Percentiles rank a stretch among this genome's conserved stretches.
Conservation (phyloP, 2,888 invertebrate genomes). For the Lasioglossum zephyrum region DNA sequence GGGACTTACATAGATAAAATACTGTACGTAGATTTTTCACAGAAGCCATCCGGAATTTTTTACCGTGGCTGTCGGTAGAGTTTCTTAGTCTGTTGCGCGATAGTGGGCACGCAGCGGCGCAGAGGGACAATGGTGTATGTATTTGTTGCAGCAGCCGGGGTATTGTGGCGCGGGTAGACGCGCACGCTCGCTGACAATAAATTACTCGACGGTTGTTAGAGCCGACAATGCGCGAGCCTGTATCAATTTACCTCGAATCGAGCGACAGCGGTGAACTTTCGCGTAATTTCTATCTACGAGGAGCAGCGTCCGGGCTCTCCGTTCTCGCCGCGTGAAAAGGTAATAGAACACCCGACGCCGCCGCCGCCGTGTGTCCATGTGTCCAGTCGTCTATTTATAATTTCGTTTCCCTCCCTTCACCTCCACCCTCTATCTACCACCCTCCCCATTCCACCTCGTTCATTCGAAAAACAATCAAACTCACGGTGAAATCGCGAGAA, state of each 20-base stretch:
- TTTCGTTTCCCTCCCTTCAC: conserved; percentile 41
- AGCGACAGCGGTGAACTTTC: conserved; percentile 58
- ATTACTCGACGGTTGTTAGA: conserved; percentile 66
- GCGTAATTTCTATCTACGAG: conserved; percentile 62
- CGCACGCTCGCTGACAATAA: conserved; percentile 54
- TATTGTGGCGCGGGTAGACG: conserved; percentile 23
- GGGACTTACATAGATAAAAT: too few relatives aligned
- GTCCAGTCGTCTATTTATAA: conserved; percentile 67
- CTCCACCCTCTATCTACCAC: not conserved
- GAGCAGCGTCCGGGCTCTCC: conserved; percentile 14
- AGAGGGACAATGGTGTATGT: not conserved
- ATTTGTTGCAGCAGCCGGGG: conserved; percentile 34
- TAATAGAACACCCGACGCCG: conserved; percentile 51
- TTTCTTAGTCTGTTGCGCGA: conserved; percentile 25
- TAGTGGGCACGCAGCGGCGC: not conserved
- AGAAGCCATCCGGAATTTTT: not conserved
- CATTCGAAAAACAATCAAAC: conserved; percentile 71
- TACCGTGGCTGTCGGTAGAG: not conserved
- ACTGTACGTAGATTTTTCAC: not conserved
- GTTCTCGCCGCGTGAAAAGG: conserved; percentile 37
- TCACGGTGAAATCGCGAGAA: conserved; percentile 55
- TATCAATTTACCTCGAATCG: conserved; percentile 65
- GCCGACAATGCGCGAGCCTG: conserved; percentile 47
- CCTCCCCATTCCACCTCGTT: conserved; percentile 41
- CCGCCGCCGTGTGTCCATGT: conserved; percentile 13